Base-by-base conservation (phyloP, 2,888 invertebrate species). In the Drosophila pseudotakahashii region DNA sequence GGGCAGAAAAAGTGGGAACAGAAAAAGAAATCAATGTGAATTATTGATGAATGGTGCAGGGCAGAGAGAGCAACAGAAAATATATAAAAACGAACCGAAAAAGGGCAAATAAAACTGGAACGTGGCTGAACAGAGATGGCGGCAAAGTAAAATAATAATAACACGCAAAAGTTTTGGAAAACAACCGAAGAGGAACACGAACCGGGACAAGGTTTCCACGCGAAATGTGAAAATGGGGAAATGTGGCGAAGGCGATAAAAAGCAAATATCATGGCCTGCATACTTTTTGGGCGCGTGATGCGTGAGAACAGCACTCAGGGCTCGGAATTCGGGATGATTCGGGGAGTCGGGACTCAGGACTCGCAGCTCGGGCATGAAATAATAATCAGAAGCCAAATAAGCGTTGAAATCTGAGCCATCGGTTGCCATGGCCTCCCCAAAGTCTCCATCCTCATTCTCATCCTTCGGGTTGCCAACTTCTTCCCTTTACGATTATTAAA, bases 371-470 rank as follows among this genome's bases (percentile, higher is more conserved):
- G 63, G 67, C 85, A 89, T 88, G 79, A 89, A 88, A 88, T 89
- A 88, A 89, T 81, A 89, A 89, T 86, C 80, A 85, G 77, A 88
- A 79, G 75, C 80, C 78, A 81, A 88, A 85, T 81, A 88, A 86
- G 81, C 78, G 81, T 75, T 77, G 89, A 88, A 84, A 88, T 84
- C 84, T 79, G 84, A 84, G 63, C 76, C 67, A 50, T 51, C 64
- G 54, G 57, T 59, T 48, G 59, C 51, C 23, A 41, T 34, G 47
- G 36, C 16, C 26, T n/a, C 37, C 55, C 51, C 53, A 26, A 54
- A 55, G 30, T 11, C 19, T 11, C 45, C 55, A 30, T 14, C 36
- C 30, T 57, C 60, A 30, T 14, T 32, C 30, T 57, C 60, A 39
- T 42, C 32, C 34, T 42, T 19, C 19, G 16, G 23, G 45, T 53